Percentiles rank a stretch among this genome's conserved stretches.
Evolutionary conservation across 1,140 invertebrate genomes (phyloP).

Genomic region (Brachionus calyciflorus): DNA sequence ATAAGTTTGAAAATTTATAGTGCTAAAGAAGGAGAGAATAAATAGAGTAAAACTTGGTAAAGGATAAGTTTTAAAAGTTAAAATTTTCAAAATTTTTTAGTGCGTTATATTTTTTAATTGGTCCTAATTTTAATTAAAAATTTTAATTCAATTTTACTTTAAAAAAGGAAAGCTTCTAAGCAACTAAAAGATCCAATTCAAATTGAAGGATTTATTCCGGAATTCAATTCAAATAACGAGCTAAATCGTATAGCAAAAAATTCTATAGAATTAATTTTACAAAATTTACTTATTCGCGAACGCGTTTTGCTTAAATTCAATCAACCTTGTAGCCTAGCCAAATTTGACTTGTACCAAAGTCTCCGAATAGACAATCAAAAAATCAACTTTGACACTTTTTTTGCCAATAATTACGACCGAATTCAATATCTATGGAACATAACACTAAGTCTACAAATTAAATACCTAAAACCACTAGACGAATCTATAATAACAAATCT

Average conservation of each 20-base stretch:
- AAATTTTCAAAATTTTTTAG: too few relatives aligned
- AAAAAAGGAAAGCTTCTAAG: too few relatives aligned
- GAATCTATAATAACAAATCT: neutral
- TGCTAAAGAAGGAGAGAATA: too few relatives aligned
- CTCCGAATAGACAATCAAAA: neutral
- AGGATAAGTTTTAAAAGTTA: too few relatives aligned
- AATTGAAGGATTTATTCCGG: neutral
- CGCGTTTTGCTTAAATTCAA: neutral
- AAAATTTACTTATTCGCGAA: conserved; percentile 22
- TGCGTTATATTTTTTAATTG: too few relatives aligned
- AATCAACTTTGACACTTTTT: neutral
- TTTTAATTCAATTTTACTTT: too few relatives aligned
- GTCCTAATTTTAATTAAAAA: too few relatives aligned
- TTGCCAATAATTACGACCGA: neutral
- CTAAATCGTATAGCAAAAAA: neutral
- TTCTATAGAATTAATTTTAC: neutral
- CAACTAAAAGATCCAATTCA: too few relatives aligned
- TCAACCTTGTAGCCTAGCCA: neutral
- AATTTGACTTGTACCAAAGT: neutral
- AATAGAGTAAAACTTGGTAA: too few relatives aligned
- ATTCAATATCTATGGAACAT: neutral
- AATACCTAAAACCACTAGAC: conserved; percentile 18
- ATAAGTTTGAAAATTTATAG: too few relatives aligned
- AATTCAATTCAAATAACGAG: neutral
- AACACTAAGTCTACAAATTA: neutral